Base-by-base conservation (phyloP, 2,797 vertebrate species). In the Nannoperca australis region DNA sequence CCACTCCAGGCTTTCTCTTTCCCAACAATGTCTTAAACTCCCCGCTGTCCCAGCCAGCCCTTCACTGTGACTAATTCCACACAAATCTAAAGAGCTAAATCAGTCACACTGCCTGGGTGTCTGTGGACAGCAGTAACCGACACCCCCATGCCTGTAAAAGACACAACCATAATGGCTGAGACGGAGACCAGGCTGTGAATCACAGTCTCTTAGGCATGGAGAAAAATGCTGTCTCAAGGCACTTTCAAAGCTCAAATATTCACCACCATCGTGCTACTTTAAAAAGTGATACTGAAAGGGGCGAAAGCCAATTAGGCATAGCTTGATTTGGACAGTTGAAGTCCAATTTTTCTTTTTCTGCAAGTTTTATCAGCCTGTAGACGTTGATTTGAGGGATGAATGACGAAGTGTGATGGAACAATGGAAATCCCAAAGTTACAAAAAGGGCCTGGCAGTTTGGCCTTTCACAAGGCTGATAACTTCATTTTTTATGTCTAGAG, bases 31-130 rank as follows among this genome's bases (percentile, higher is more conserved):
- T 90, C 83, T 90, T 75, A 76, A 87, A 85, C 87, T 79, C 84
- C 81, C 81, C 8, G 80, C 77, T 79, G 85, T 75, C 80, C 60
- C 24, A 34, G 61, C 76, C 80, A 27, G 73, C 88, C 73, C 85
- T 88, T 79, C 85, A 53, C 89, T 90, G 91, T 92, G 93, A 93
- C 92, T 93, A 92, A 93, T 92, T 84, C 89, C 81, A 86, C 88
- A 88, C 87, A 89, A 92, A 92, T 90, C 89, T 82, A 62, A 78
- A 77, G 78, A 80, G 77, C 83, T 91, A 87, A 90, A 91, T 91
- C 91, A 89, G 89, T 88, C 82, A 32, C 80, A 63, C 87, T 88
- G 89, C 73, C 81, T 85, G 63, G 24, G 83, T 78, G 83, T 84
- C 85, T 86, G 85, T 81, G 85, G 84, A 91, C 73, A 50, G 80